Evolutionary conservation across 2,113 vertebrate genomes (phyloP), one percentile per base, ranked within the genome.

Genomic region (Rhinolophus ferrumequinum): DNA sequence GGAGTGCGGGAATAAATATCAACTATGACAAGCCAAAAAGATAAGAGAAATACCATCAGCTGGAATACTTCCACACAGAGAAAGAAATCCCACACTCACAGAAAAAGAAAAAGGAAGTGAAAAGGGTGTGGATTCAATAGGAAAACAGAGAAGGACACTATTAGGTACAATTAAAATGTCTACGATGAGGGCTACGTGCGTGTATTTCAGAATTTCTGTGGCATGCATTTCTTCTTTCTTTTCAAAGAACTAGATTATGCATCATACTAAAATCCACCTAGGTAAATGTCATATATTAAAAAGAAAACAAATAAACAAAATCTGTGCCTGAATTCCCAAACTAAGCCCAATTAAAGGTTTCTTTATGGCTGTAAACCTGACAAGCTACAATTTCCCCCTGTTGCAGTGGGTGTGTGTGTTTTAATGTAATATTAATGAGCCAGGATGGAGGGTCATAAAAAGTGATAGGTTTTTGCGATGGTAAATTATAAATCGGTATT

Each of bases 401-500:
- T 99, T 99, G 98, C 98, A 99, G 98, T 96, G 97, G 97, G 97
- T 88, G 98, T 97, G 98, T 97, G 98, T 98, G 98, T 99, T 99
- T 99, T 99, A 99, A 99, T 99, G 99, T 99, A 99, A 99, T 99
- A 99, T 99, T 99, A 99, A 99, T 99, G 99, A 99, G 99, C 98
- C 99, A 99, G 99, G 99, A 99, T 99, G 99, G 99, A 99, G 99
- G 99, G 99, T 99, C 99, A 99, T 99, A 99, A 99, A 99, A 99
- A 99, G 99, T 99, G 99, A 99, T 99, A 99, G 99, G 99, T 99
- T 99, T 98, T 99, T 99, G 99, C 99, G 98, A 99, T 99, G 99
- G 99, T 99, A 99, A 99, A 99, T 99, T 99, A 99, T 99, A 99
- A 99, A 99, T 99, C 99, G 99, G 99, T 99, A 99, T 99, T 99